phyloP scores from a whole-genome alignment of 2,113 vertebrate species.

The Rynchops niger region DNA sequence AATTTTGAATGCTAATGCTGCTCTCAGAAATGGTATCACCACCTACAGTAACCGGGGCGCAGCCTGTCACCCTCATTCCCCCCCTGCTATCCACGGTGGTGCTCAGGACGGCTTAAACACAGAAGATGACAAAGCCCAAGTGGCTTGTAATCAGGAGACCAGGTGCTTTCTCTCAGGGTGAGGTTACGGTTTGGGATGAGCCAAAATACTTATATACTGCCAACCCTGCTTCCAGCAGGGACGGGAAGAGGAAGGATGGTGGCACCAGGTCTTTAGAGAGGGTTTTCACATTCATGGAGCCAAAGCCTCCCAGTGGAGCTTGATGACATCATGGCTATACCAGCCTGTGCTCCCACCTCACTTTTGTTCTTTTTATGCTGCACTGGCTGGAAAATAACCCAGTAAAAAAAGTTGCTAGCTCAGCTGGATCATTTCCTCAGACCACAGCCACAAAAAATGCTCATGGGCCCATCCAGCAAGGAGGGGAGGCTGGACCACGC shows the following conservation, averaged over 20 bases:
- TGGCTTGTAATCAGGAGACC: neutral
- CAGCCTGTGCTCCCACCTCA: neutral
- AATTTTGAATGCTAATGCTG: neutral
- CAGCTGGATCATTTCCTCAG: neutral
- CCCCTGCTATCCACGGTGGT: neutral
- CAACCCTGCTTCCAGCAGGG: neutral
- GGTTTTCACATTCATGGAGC: neutral
- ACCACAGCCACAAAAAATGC: neutral
- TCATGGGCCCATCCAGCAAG: neutral
- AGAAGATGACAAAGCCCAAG: neutral
- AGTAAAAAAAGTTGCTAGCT: neutral
- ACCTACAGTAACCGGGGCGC: neutral
- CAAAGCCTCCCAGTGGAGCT: neutral
- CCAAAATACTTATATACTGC: neutral
- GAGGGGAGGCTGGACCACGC: neutral
- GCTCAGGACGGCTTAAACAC: neutral
- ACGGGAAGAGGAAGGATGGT: neutral
- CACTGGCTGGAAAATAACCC: neutral
- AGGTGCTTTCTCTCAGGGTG: neutral
- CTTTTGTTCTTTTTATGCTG: neutral
- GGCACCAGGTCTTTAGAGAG: accelerated
- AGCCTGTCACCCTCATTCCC: neutral
- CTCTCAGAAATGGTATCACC: neutral
- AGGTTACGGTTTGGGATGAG: neutral
- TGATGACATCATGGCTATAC: accelerated